Evolutionary conservation across 2,797 vertebrate genomes (phyloP), one percentile per base, ranked within the genome.

Genomic region (Sarcophilus harrisii): DNA sequence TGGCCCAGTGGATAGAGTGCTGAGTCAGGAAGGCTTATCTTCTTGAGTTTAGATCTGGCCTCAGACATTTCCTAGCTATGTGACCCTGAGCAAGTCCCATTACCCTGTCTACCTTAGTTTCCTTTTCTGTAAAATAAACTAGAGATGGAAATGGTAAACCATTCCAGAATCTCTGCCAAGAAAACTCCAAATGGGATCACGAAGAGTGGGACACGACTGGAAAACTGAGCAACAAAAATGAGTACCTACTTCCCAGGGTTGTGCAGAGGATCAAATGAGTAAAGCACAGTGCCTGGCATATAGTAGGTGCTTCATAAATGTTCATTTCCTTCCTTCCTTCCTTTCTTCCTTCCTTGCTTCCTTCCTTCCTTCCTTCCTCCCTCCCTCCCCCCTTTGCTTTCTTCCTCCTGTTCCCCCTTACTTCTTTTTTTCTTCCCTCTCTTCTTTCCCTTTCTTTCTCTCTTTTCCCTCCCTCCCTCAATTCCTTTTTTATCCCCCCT

Each of bases 361-460:
- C 29, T 16, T 14, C 30, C 57, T 18, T 29, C 8, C 8, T 8
- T 29, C 1, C 8, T 8, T 59, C 9, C 6, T 66, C 16, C 62
- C 32, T 66, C 5, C 13, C 32, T 66, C 13, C 32, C 12, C 4
- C 32, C 14, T 3, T 32, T 62, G 12, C 12, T 66, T 29, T 14
- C 29, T 16, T 14, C 30, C 57, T 18, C 11, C 8, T 13, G 8
- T 27, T 27, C 58, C 27, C 28, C 27, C 58, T 57, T 14, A 8
- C 8, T 8, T 29, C 1, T 24, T 8, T 66, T 24, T 8, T 66
- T 16, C 62, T 14, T 66, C 5, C 13, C 32, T 66, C 13, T 11
- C 28, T 30, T 60, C 9, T 3, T 60, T 3, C 32, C 3, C 12
- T 1, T 0, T 4, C 13, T 12, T 12, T 3, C 12, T 28, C 28